phyloP scores from a whole-genome alignment of 2,888 invertebrate genomes.

The Drosophila paracracens region DNA sequence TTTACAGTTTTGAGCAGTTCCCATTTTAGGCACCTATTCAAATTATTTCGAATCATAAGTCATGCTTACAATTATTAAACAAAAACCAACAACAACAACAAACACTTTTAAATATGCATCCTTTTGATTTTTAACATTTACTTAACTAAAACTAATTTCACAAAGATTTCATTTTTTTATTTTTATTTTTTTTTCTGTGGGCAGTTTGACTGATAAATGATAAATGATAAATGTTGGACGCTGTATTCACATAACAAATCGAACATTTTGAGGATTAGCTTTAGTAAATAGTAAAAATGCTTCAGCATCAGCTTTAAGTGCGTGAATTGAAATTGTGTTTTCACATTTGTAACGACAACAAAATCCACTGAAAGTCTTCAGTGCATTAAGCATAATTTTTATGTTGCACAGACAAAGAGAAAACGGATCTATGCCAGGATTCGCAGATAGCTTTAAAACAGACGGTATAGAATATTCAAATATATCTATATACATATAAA shows the following conservation, averaged over 20 bases:
- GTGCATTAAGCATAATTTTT: not conserved
- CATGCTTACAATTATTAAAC: not conserved
- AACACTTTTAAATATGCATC: not conserved
- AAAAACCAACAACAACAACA: not conserved
- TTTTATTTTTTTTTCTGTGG: not conserved
- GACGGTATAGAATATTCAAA: not conserved
- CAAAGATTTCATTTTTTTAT: not conserved
- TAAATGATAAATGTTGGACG: not conserved
- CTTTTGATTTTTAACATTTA: not conserved
- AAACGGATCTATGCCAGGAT: not conserved
- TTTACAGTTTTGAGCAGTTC: not conserved
- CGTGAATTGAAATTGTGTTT: not conserved
- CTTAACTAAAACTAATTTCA: not conserved
- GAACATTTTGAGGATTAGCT: not conserved
- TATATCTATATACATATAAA: not conserved
- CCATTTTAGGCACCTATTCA: not conserved
- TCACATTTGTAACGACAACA: not conserved
- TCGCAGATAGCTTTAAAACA: conserved; percentile 1
- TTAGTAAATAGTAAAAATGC: not conserved
- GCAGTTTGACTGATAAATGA: not conserved
- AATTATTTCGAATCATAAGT: not conserved
- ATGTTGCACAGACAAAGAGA: not conserved
- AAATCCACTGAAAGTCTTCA: not conserved
- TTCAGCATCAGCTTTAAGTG: not conserved
- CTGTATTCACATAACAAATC: not conserved